Percentiles rank a stretch among this genome's conserved stretches.
phyloP scores from a whole-genome alignment of 2,888 invertebrate species.

The Colletes collaris region DNA sequence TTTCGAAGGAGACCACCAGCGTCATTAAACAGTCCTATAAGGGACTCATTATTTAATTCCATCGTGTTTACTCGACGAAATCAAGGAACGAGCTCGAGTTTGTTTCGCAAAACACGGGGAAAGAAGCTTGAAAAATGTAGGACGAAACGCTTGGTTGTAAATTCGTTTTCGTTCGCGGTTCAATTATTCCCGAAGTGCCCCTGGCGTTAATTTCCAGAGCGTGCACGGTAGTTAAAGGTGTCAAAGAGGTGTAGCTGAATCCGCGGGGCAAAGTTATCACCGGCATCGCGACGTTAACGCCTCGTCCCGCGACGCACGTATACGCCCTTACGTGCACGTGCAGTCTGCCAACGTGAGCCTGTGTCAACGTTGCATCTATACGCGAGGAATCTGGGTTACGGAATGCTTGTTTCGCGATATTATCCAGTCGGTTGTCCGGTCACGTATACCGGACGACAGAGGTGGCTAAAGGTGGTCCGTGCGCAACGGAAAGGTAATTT shows the following conservation, averaged over 20 bases:
- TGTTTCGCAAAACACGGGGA: too few relatives aligned
- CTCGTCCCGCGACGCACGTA: slow-evolving; percentile 39
- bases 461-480: slow-evolving; percentile 52
- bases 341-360: slow-evolving; percentile 10
- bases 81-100: too few relatives aligned
- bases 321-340: slow-evolving; percentile 17
- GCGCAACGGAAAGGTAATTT: slow-evolving; percentile 57
- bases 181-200: slow-evolving; percentile 39
- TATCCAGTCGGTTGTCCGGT: slow-evolving; percentile 65
- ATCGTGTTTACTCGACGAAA: neutral
- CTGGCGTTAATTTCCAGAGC: slow-evolving; percentile 44
- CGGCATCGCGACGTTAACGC: slow-evolving; percentile 53
- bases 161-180: slow-evolving; percentile 1
- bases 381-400: slow-evolving; percentile 62
- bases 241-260: slow-evolving; percentile 47
- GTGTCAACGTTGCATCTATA: slow-evolving; percentile 38
- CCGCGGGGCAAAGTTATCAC: slow-evolving; percentile 37
- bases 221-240: slow-evolving; percentile 42
- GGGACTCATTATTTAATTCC: too few relatives aligned
- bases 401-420: slow-evolving; percentile 59
- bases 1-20: too few relatives aligned
- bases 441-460: slow-evolving; percentile 58
- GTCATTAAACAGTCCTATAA: too few relatives aligned
- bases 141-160: neutral
- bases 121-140: neutral